Evolutionary conservation across 2,113 vertebrate species (phyloP), one percentile per base, ranked within the genome.

Genomic region (Paramisgurnus dabryanus): DNA sequence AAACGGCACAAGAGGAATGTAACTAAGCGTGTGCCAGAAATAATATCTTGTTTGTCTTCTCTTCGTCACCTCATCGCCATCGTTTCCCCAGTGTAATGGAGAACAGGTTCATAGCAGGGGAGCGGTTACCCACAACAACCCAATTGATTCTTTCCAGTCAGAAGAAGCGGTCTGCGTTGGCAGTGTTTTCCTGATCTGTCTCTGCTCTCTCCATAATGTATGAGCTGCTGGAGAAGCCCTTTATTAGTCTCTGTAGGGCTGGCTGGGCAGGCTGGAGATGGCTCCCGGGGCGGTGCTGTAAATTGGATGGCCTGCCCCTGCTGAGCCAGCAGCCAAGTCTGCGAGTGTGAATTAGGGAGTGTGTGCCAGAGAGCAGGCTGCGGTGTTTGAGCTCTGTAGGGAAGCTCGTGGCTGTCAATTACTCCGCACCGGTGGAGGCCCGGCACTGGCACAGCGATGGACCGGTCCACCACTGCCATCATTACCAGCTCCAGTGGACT

Each of bases 301-400:
- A 85, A 85, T 85, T 85, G 84, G 84, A 85, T 82, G 84, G 80
- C 77, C 80, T 85, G 84, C 84, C 77, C 83, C 84, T 43, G 80
- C 80, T 85, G 83, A 82, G 84, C 80, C 34, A 60, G 76, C 77
- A 75, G 80, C 84, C 81, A 77, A 82, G 80, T 58, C 80, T n/a
- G 84, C 75, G 67, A 69, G 84, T 75, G 84, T 70, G 84, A 85
- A 82, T 82, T 76, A 82, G 84, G 72, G 77, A 80, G 80, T 69
- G 80, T 60, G 65, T 75, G 65, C 64, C 64, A 66, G 70, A 75
- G 71, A 75, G 71, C 64, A 65, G 78, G 60, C 78, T 22, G 70
- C 17, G 49, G 64, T 49, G 43, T 63, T 81, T 68, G 71, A 81
- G 80, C 80, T 76, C 72, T 65, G 49, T 49, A 22, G 80, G 80